phyloP scores from a whole-genome alignment of 2,888 invertebrate species.

The Bellardia bayeri region DNA sequence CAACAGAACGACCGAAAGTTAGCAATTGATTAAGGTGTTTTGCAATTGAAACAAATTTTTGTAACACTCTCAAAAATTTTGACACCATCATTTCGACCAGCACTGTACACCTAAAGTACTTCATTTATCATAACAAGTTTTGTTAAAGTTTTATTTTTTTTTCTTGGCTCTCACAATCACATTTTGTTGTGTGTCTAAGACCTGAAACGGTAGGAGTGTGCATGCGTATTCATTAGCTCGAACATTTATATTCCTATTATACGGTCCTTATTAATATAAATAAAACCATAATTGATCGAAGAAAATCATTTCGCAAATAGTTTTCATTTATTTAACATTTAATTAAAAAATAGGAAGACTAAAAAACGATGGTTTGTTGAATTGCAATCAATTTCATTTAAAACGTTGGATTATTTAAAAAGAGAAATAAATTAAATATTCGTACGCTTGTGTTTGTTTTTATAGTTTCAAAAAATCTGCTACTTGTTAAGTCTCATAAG shows the following conservation, averaged over 20 bases:
- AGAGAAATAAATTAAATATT: background rate
- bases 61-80: background rate
- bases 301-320: conserved; percentile 80
- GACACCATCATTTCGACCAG: background rate
- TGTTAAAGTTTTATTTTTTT: conserved; percentile 40
- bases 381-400: background rate
- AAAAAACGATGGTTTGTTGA: conserved; percentile 77
- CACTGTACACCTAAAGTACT: background rate
- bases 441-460: background rate
- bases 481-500: conserved; percentile 78
- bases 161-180: conserved; percentile 36
- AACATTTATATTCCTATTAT: background rate
- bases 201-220: background rate
- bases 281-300: conserved; percentile 78
- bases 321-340: conserved; percentile 79
- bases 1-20: too few relatives aligned
- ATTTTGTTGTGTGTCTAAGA: conserved; percentile 38
- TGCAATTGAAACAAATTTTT: too few relatives aligned
- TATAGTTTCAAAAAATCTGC: conserved; percentile 77
- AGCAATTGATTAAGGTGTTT: too few relatives aligned
- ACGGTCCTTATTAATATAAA: conserved; percentile 76
- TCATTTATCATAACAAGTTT: conserved; percentile 4
- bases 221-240: background rate
- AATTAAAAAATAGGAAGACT: conserved; percentile 76
- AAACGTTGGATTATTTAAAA: background rate